Evolutionary conservation across 1,140 invertebrate species (phyloP).

Genomic region (Atta texana): DNA sequence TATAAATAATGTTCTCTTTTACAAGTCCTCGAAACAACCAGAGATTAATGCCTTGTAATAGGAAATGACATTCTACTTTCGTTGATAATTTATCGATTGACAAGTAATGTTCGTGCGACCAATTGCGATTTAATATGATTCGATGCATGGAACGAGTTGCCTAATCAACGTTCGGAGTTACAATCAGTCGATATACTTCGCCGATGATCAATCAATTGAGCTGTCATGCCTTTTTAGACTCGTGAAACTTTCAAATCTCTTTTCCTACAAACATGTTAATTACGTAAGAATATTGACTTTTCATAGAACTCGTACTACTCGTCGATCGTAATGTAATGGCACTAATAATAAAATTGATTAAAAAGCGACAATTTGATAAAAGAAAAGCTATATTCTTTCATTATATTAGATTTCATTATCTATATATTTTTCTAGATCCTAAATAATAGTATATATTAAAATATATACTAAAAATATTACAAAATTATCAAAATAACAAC

Average conservation of each 20-base stretch:
- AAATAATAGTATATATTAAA: neutral
- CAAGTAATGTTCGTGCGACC: neutral
- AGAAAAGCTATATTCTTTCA: neutral
- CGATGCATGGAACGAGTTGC: slow-evolving; percentile 2
- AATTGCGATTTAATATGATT: neutral
- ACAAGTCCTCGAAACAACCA: neutral
- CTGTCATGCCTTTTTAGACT: neutral
- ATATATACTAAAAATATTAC: neutral
- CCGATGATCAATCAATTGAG: slow-evolving; percentile 46
- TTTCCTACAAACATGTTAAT: slow-evolving; percentile 25
- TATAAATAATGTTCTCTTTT: neutral
- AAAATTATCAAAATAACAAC: neutral
- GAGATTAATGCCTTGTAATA: neutral
- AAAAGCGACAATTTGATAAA: neutral
- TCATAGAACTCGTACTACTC: neutral
- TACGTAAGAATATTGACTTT: slow-evolving; percentile 22
- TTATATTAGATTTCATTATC: neutral
- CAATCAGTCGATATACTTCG: slow-evolving; percentile 6
- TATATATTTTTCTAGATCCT: neutral
- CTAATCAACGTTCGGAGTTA: slow-evolving; percentile 31
- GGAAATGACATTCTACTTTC: neutral
- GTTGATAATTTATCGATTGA: neutral
- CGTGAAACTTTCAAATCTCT: slow-evolving; percentile 16
- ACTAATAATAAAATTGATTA: neutral
- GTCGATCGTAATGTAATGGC: neutral